Base-by-base conservation (phyloP, 2,888 invertebrate species). In the Dione juno region DNA sequence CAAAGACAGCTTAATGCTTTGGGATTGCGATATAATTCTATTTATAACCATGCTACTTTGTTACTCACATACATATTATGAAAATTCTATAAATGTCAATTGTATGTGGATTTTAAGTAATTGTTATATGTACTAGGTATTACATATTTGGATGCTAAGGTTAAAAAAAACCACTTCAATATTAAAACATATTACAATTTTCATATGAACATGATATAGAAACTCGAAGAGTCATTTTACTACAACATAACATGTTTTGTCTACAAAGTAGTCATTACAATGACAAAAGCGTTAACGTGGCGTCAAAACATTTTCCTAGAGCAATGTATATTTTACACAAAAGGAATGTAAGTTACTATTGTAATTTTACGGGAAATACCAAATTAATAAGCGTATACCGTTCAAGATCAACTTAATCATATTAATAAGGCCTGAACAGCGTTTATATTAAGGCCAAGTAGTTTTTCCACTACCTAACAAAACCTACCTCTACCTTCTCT, bases 241-340 rank as follows among this genome's bases (percentile, higher is more conserved):
- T 28, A 52, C 8, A n/a, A 52, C 40, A 21, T 65, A 21, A 16
- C 21, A 54, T 66, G 54, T 66, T 66, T 41, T 14, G 66, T 66
- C 66, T 66, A 14, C 35, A 66, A 54, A 7, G 41, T 28, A 35
- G 16, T 13, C 6, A 66, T 66, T 66, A 54, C 14, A 66, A 66
- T 66, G 41, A 66, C 66, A 66, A 54, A 41, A 54, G 28, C 35
- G 41, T 35, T 66, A 54, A 54, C 19, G 43, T 66, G 66, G 66
- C 54, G 54, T 54, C 54, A 43, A 54, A 66, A 66, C 45, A 66
- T 66, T 66, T 54, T 45, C 50, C 37, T 64, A 64, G 19, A 37
- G 14, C 8, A 2, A 50, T 21, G 19, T 21, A 35, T 48, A 48
- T 28, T 37, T 48, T 37, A 40, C 19, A 50, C 50, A 40, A 40